A percentile compares a stretch with the other conserved stretches of the same genome.
These are phyloP conservation scores for Luscinia megarhynchos DNA, from an alignment of 2,797 vertebrate species.

Conservation along the genomic window DNA sequence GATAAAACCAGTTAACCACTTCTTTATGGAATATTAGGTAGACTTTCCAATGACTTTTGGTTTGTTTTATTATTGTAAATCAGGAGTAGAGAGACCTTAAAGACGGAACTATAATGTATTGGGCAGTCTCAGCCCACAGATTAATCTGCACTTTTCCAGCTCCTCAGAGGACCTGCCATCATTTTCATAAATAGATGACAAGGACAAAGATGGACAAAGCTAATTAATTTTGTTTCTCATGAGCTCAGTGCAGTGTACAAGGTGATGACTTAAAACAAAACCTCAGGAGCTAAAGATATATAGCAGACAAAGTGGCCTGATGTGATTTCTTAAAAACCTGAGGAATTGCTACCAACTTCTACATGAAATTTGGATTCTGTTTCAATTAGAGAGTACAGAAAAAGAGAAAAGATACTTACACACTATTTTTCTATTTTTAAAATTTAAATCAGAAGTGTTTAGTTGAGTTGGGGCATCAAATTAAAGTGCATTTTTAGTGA, in stretches of 20 bases:
- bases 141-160: not conserved
- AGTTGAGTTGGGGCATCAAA: not conserved
- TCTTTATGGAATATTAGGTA: conserved; percentile 2
- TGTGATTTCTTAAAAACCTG: not conserved
- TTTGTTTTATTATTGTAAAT: conserved; percentile 17
- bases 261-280: conserved; percentile 38
- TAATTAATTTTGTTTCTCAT: conserved; percentile 51
- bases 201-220: conserved; percentile 55
- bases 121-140: conserved; percentile 1
- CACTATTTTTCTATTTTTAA: not conserved
- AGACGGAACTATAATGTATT: conserved; percentile 19
- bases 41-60: conserved; percentile 35
- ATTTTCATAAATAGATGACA: conserved; percentile 57
- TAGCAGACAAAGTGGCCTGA: not conserved
- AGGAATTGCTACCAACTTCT: not conserved
- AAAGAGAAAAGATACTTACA: not conserved
- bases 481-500: not conserved
- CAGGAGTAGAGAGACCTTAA: conserved; percentile 21
- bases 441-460: not conserved
- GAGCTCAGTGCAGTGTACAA: not conserved
- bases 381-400: not conserved
- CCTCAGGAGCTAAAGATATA: not conserved
- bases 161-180: conserved; percentile 23
- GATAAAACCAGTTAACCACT: not conserved
- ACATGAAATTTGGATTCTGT: not conserved